Base-by-base conservation (phyloP, 2,888 invertebrate genomes). In the Chloroclysta siterata region DNA sequence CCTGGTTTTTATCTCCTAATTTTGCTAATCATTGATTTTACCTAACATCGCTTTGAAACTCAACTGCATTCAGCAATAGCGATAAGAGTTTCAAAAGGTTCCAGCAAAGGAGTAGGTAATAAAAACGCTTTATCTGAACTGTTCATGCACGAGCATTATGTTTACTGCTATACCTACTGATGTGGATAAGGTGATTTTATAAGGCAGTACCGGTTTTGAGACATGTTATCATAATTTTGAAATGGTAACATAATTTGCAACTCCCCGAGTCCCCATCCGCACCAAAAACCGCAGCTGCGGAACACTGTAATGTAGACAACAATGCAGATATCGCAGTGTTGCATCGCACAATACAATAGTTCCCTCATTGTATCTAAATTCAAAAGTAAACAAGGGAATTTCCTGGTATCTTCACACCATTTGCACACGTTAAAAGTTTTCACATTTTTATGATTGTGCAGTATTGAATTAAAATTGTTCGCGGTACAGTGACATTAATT, bases 261-360 rank as follows among this genome's bases (percentile, higher is more conserved):
- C 57, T 60, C 8, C 36, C 6, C 36, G 11, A 39, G 11, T 39
- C 50, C 39, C 48, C 46, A 58, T 54, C 63, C 48, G 48, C 60
- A 57, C 39, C 41, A 62, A 68, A 66, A 78, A 78, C 73, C 79
- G 80, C 87, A 87, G 87, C 87, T 87, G 87, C 82, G 76, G 70
- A 69, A 74, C 72, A 70, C 71, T 70, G 56, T 39, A 65, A 48
- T 70, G 56, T 39, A 65, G 52, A 73, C 69, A 73, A 73, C 77
- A 76, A 78, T 75, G 75, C 71, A 73, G 73, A 79, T 76, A 72
- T 71, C 64, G 62, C 66, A 54, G 63, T 66, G 61, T 63, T 55
- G 63, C 58, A 65, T 68, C 63, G 73, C 73, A 79, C 81, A 53
- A 79, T 79, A 79, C 81, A 53, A 79, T 79, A 74, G 75, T 67